Conservation (phyloP, 2,797 vertebrate genomes). For the Rhincodon typus region DNA sequence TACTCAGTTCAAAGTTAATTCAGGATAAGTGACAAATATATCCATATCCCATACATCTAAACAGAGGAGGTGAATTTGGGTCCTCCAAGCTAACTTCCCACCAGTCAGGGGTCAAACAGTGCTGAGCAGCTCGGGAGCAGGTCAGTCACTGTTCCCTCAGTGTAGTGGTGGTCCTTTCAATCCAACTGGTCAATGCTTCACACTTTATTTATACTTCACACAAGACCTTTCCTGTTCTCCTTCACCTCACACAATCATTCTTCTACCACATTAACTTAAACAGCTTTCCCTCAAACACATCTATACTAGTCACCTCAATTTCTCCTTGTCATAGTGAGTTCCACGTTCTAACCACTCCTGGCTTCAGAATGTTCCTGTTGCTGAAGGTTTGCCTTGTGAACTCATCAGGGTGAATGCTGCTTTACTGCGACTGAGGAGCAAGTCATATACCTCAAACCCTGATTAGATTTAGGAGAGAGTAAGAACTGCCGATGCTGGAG, state of each 20-base stretch:
- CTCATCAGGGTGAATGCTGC: neutral
- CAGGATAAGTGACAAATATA: too few relatives aligned
- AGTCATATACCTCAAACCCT: neutral
- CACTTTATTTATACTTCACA: neutral
- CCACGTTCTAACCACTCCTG: neutral
- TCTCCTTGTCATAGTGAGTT: neutral
- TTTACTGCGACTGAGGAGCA: neutral
- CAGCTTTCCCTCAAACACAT: neutral
- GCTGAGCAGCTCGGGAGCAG: neutral
- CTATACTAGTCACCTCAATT: neutral
- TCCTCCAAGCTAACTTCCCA: neutral
- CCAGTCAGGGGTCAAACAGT: neutral
- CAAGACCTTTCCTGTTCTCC: neutral
- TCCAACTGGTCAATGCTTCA: too few relatives aligned
- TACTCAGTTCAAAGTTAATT: too few relatives aligned
- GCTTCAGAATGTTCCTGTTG: neutral
- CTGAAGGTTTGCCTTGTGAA: too few relatives aligned
- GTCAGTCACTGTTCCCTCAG: too few relatives aligned
- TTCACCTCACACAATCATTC: neutral
- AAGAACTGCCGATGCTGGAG: too few relatives aligned
- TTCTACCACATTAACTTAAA: neutral
- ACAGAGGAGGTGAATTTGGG: neutral
- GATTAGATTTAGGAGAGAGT: too few relatives aligned
- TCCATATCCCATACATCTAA: too few relatives aligned
- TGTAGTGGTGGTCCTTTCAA: too few relatives aligned